Evolutionary conservation across 2,888 invertebrate species (phyloP).

Genomic region (Atethmia centrago): DNA sequence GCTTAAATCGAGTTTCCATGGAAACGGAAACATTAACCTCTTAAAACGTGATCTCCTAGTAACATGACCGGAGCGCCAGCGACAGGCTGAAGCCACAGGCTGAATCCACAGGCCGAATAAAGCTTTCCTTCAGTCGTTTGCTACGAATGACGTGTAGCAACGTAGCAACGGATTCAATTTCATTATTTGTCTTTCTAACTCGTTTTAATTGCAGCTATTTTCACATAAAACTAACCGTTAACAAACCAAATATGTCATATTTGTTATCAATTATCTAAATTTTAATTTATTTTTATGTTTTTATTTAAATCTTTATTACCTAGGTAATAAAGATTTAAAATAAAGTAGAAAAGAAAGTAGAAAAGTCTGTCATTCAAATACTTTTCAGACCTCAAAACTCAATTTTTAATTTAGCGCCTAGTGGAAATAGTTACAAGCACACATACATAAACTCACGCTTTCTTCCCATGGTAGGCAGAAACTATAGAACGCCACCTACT

Average conservation of each 20-base stretch:
- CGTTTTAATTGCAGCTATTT: neutral
- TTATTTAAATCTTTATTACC: neutral
- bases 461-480: no score
- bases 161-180: neutral
- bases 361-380: neutral
- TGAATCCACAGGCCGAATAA: neutral
- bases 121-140: neutral
- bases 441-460: no score
- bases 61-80: neutral
- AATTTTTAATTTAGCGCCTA: no score
- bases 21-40: neutral
- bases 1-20: neutral
- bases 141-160: neutral
- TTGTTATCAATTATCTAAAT: no score
- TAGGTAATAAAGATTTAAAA: no score
- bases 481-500: no score
- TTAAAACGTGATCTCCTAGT: conserved; percentile 1
- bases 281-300: no score
- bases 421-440: no score
- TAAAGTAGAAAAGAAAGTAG: no score
- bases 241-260: no score
- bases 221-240: no score
- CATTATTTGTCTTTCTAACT: neutral
- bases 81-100: conserved; percentile 2
- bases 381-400: no score